phyloP scores from a whole-genome alignment of 2,888 invertebrate genomes.

The Odontothrips loti region DNA sequence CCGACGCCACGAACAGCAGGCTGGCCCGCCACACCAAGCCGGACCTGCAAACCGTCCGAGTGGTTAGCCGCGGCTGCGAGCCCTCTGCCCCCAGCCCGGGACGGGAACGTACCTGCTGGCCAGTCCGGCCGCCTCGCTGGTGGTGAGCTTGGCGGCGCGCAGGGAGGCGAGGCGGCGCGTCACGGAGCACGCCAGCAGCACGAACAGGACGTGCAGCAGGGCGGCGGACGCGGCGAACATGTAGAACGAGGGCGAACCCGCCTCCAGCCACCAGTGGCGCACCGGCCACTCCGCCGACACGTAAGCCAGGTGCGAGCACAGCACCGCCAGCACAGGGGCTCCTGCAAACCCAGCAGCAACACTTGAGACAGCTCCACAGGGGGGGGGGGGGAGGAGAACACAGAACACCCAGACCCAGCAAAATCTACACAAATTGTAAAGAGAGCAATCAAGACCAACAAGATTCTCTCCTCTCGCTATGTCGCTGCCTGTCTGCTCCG shows the following conservation, averaged over 20 bases:
- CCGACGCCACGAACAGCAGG: slow-evolving; percentile 56
- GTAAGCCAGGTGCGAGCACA: slow-evolving; percentile 64
- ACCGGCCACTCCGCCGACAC: slow-evolving; percentile 56
- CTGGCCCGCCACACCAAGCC: slow-evolving; percentile 59
- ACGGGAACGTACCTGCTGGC: slow-evolving; percentile 43
- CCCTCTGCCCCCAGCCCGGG: too few species aligned
- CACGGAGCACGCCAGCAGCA: slow-evolving; percentile 64
- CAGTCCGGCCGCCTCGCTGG: slow-evolving; percentile 44
- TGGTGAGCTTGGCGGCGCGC: slow-evolving; percentile 42
- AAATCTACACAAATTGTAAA: too few species aligned
- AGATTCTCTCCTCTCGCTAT: too few species aligned
- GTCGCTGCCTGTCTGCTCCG: too few species aligned
- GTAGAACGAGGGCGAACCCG: slow-evolving; percentile 56
- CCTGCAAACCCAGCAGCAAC: slow-evolving; percentile 47
- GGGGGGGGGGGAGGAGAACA: too few species aligned
- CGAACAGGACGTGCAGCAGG: slow-evolving; percentile 63
- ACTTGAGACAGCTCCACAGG: not conserved
- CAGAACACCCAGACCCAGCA: too few species aligned
- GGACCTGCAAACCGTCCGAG: too few species aligned
- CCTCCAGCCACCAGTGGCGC: slow-evolving; percentile 62
- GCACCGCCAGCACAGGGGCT: slow-evolving; percentile 61
- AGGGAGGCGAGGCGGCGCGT: slow-evolving; percentile 45
- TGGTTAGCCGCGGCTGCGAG: too few species aligned
- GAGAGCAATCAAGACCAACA: too few species aligned
- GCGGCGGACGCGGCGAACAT: slow-evolving; percentile 65